Evolutionary conservation across 2,113 vertebrate genomes (phyloP).

Genomic region (western clawed frog (Xenopus tropicalis)): DNA sequence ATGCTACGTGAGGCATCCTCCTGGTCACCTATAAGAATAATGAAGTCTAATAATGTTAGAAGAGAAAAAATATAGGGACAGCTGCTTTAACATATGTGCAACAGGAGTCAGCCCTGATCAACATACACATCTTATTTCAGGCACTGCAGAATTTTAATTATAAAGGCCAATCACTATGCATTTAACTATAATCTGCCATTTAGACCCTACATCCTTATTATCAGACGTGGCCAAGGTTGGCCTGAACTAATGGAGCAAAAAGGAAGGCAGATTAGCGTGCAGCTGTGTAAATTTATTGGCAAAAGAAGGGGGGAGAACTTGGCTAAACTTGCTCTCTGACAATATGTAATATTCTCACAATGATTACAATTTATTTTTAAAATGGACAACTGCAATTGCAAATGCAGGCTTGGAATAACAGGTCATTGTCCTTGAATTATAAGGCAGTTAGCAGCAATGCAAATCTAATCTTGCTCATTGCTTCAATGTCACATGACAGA

Average conservation of each 20-base stretch:
- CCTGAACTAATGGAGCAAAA: conserved; percentile 15
- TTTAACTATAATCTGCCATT: conserved; percentile 11
- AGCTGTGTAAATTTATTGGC: conserved; percentile 13
- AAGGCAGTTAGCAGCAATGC: neutral
- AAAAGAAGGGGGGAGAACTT: neutral
- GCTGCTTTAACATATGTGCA: too few relatives aligned
- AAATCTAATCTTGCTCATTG: conserved; percentile 18
- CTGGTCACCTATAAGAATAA: too few relatives aligned
- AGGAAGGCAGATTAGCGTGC: neutral
- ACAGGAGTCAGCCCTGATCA: too few relatives aligned
- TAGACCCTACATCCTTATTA: conserved; percentile 12
- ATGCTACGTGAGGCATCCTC: too few relatives aligned
- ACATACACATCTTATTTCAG: too few relatives aligned
- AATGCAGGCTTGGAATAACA: conserved; percentile 7
- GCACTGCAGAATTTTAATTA: conserved; percentile 8
- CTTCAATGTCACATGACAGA: conserved; percentile 20
- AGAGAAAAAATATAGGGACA: too few relatives aligned
- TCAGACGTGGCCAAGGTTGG: conserved; percentile 2
- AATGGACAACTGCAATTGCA: conserved; percentile 7
- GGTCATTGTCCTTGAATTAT: neutral
- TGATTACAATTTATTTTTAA: conserved; percentile 21
- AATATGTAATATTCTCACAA: conserved; percentile 11
- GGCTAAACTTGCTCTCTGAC: conserved; percentile 7
- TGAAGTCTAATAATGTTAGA: too few relatives aligned
- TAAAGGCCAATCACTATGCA: conserved; percentile 8